A percentile compares a stretch with the other conserved stretches of the same genome.
These are phyloP conservation scores for Podarcis cretensis DNA, from an alignment of 2,113 vertebrate genomes.

Conservation along the genomic window DNA sequence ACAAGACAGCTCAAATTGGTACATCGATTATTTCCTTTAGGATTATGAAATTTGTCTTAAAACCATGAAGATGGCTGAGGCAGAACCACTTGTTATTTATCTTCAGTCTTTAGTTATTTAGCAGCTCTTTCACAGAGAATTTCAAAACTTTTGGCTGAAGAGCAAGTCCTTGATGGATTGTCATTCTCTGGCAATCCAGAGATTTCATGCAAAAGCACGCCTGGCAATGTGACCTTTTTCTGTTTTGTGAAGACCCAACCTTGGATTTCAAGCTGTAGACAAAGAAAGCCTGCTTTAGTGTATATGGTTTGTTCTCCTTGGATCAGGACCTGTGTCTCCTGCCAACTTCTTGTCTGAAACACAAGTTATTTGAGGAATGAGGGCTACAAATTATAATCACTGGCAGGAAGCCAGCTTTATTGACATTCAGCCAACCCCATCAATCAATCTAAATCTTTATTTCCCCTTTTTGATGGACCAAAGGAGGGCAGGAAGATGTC, in stretches of 20 bases:
- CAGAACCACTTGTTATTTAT: not conserved
- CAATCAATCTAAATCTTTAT: constrained; percentile 11
- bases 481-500: constrained; percentile 10
- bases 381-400: constrained; percentile 11
- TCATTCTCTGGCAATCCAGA: not conserved
- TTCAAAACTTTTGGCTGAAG: not conserved
- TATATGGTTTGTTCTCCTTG: not conserved
- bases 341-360: constrained; percentile 27
- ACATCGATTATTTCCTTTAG: no score
- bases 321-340: constrained; percentile 10
- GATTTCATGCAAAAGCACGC: not conserved
- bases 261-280: not conserved
- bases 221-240: not conserved
- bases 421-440: constrained; percentile 10
- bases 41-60: not conserved
- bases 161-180: not conserved
- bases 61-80: not conserved
- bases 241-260: not conserved
- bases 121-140: not conserved
- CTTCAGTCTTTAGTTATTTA: not conserved
- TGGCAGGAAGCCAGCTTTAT: constrained; percentile 5
- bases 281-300: not conserved
- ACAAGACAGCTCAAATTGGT: no score
- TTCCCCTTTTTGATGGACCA: not conserved
- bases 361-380: not conserved